Base-by-base conservation (phyloP, 2,797 vertebrate genomes). In the Galago senegalensis region DNA sequence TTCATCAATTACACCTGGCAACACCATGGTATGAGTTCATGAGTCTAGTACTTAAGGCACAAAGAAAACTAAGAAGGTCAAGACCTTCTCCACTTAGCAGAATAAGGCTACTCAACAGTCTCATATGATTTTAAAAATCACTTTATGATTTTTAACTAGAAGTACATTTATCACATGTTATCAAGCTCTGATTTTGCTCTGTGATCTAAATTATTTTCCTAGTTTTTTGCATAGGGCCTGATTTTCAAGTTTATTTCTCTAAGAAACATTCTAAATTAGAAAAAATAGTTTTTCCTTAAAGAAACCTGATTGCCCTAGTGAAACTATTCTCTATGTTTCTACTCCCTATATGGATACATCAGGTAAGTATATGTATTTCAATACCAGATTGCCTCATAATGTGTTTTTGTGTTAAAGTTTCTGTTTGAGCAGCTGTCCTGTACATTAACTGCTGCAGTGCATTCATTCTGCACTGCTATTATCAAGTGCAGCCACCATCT, bases 221-320 rank as follows among this genome's bases (percentile, higher is more conserved):
- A 77, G 31, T 77, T 87, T 82, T 93, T 80, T 85, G 77, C 12
- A 16, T 21, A 67, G 46, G 21, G 43, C 29, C 63, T 75, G 58
- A 87, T 70, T 88, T 80, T 80, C 23, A 56, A 73, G 63, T 85
- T 90, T 96, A 65, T 73, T 93, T 95, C 53, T 56, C 12, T 63
- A 27, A 96, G 37, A 94, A 95, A 90, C 34, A 37, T 43, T 86
- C 53, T 93, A 43, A 43, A 94, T 69, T 27, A 93, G 27, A 89
- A 29, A 29, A 91, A 89, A 18, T 29, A 46, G 20, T 70, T 20
- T 93, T 37, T 83, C 76, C 67, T 81, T 9, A 60, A 43, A 87
- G 87, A 96, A 90, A 91, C 29, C 40, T 88, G 11, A 49, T 72
- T 49, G 31, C 46, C 53, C 65, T 86, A 83, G 31, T 91, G 60